Evolutionary conservation across 2,797 vertebrate species (phyloP).

Genomic region (Myripristis jacobus): DNA sequence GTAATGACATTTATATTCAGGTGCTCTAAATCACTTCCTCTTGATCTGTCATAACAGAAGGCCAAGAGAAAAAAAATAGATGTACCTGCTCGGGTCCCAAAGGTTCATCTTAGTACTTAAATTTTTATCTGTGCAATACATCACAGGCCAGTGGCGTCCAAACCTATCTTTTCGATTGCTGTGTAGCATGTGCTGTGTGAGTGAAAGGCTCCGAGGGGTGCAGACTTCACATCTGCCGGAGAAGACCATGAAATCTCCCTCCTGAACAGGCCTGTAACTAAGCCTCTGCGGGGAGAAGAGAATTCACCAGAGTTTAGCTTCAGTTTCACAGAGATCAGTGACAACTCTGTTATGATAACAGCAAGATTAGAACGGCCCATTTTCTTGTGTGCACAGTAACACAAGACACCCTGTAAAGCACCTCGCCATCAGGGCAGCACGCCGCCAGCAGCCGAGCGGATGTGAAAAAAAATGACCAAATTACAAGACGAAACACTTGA

Average conservation of each 20-base stretch:
- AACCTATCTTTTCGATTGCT: slow-evolving; percentile 38
- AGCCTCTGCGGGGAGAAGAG: neutral
- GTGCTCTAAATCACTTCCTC: slow-evolving; percentile 55
- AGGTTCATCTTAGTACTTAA: slow-evolving; percentile 39
- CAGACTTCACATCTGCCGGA: slow-evolving; percentile 17
- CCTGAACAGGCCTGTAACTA: neutral
- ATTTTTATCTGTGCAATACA: slow-evolving; percentile 44
- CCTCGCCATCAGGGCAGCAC: slow-evolving; percentile 26
- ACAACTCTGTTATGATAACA: slow-evolving; percentile 3
- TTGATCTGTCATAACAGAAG: slow-evolving; percentile 51
- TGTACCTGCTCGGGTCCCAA: slow-evolving; percentile 42
- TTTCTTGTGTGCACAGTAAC: slow-evolving; percentile 22
- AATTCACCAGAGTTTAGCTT: slow-evolving; percentile 8
- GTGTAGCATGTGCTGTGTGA: slow-evolving; percentile 35
- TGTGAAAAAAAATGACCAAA: slow-evolving; percentile 25
- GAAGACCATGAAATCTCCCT: slow-evolving; percentile 14
- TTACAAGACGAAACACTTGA: slow-evolving; percentile 38
- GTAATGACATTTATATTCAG: slow-evolving; percentile 62
- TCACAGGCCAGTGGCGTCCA: slow-evolving; percentile 24
- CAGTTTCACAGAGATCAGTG: slow-evolving; percentile 6
- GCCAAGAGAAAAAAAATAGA: slow-evolving; percentile 25
- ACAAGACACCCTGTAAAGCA: slow-evolving; percentile 17
- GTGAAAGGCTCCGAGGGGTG: slow-evolving; percentile 9
- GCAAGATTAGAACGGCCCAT: neutral
- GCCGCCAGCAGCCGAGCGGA: slow-evolving; percentile 32